phyloP scores from a whole-genome alignment of 1,140 invertebrate species.

The Hylaeus volcanicus region DNA sequence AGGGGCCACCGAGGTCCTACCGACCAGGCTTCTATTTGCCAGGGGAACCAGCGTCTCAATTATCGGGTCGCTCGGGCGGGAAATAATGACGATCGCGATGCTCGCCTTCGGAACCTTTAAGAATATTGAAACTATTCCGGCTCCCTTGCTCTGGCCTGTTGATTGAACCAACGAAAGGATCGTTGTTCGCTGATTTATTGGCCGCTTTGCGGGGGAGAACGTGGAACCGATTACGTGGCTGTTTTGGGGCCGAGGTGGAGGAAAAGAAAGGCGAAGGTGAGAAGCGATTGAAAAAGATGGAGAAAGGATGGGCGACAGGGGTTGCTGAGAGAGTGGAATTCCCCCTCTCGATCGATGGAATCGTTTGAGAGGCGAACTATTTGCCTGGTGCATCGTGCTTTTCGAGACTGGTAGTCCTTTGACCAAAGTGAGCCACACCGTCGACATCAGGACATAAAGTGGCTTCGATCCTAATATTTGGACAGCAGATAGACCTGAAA shows the following conservation, averaged over 20 bases:
- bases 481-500: constrained; percentile 12
- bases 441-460: constrained; percentile 36
- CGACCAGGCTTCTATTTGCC: neutral
- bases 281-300: constrained; percentile 43
- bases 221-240: constrained; percentile 47
- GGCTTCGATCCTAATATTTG: constrained; percentile 10
- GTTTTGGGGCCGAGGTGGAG: neutral
- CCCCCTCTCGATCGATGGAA: constrained; percentile 33
- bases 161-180: constrained; percentile 37
- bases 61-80: neutral
- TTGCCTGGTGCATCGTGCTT: constrained; percentile 34
- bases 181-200: constrained; percentile 47
- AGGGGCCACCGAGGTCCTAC: neutral
- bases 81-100: constrained; percentile 3
- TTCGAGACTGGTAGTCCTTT: constrained; percentile 24
- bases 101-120: neutral
- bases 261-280: constrained; percentile 12
- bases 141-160: neutral
- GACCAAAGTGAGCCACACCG: constrained; percentile 30
- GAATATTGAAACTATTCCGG: constrained; percentile 20
- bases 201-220: constrained; percentile 35
- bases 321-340: neutral
- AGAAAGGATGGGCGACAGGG: neutral
- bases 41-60: neutral
- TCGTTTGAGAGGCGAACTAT: constrained; percentile 47